These are phyloP conservation scores for Blastobasis adustella DNA, from an alignment of 2,888 invertebrate species.

Conservation along the genomic window DNA sequence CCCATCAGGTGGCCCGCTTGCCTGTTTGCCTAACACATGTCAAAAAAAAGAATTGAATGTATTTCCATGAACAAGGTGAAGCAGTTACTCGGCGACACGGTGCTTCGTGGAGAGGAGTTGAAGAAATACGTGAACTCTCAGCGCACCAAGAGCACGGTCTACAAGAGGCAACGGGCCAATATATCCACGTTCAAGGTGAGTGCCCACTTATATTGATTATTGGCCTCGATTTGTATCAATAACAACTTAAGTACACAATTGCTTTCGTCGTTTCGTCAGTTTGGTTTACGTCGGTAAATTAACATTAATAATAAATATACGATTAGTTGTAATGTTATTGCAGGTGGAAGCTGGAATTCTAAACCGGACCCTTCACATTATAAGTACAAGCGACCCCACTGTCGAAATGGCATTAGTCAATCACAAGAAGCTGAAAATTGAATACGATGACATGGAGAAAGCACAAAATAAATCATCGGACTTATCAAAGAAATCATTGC, in stretches of 20 bases:
- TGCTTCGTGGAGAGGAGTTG: conserved; percentile 87
- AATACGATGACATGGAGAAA: conserved; percentile 75
- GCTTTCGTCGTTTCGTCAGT: no score
- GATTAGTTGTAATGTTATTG: not conserved
- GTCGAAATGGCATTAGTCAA: conserved; percentile 66
- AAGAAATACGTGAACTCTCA: conserved; percentile 89
- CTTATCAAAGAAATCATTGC: conserved; percentile 56
- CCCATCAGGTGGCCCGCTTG: no score
- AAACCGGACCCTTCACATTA: conserved; percentile 83
- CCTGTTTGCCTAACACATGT: no score
- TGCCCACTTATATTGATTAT: conserved; percentile 11
- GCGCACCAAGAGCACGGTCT: conserved; percentile 85
- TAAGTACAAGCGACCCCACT: conserved; percentile 75
- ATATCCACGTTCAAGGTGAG: conserved; percentile 79
- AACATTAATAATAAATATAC: conserved; percentile 3
- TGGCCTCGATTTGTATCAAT: conserved; percentile 13
- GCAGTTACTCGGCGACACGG: conserved; percentile 77
- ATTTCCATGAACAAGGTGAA: conserved; percentile 36
- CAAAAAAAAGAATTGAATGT: no score
- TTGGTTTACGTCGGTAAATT: not conserved
- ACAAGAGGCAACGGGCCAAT: conserved; percentile 86
- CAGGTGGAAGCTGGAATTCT: conserved; percentile 85
- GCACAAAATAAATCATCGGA: conserved; percentile 46
- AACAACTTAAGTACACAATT: conserved; percentile 3
- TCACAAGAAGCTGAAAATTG: conserved; percentile 63